Base-by-base conservation (phyloP, 1,140 invertebrate genomes). In the Tetramorium parvispinum region DNA sequence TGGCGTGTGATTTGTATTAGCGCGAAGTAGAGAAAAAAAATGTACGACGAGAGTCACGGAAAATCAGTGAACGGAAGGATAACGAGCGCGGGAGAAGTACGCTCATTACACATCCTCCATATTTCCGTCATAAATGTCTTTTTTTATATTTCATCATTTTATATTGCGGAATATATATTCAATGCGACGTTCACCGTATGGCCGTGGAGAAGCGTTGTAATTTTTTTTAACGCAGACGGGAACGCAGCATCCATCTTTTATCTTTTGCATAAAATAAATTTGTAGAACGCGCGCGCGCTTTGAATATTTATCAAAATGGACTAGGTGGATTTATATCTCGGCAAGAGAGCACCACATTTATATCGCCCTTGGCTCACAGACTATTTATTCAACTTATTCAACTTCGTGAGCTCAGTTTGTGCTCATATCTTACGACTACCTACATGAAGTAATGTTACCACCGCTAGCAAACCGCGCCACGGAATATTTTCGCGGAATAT, bases 371-470 rank as follows among this genome's bases (percentile, higher is more conserved):
- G 37, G 55, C 55, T 76, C n/a, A 40, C 55, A 6, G 37, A 76
- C 37, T 59, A 76, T 76, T 59, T 59, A 76, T 76, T 76, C 37
- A 43, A 59, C 53, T 59, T 59, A 76, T 76, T 76, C 37, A 43
- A 59, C 53, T 59, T 59, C 37, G 53, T 6, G 21, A 59, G 55
- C 37, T 76, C 53, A 11, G 32, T 59, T 76, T 40, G 21, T n/a
- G 13, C 53, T 59, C 13, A 53, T 76, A 76, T 43, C 73, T 76
- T 24, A 73, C 55, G n/a, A 57, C n/a, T 8, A 43, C n/a, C n/a
- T 21, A 43, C n/a, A 40, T 57, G 37, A 37, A 75, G 51, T 43
- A 43, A 32, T 55, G 40, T 43, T 76, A 21, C 53, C 7, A 43
- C 53, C 51, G 51, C 16, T 43, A 21, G 21, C 24, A n/a, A 21